Conservation (phyloP, 2,888 invertebrate genomes). For the Mesochorus sp. region DNA sequence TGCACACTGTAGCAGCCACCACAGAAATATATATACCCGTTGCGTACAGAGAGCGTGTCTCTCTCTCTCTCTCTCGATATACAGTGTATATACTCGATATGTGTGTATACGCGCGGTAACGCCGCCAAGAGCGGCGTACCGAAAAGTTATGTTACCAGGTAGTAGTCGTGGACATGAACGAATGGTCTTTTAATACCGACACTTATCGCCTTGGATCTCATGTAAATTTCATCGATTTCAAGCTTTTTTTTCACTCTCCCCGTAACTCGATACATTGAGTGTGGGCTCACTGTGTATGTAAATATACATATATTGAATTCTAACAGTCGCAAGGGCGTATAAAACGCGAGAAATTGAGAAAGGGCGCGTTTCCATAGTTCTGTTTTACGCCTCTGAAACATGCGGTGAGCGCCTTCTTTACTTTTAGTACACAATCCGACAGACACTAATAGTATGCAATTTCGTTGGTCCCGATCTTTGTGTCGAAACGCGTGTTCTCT, state of each 20-base stretch:
- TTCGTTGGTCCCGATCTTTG: too few species aligned
- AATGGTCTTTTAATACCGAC: conserved; percentile 61
- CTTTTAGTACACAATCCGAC: too few species aligned
- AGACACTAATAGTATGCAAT: too few species aligned
- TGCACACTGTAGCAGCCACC: conserved; percentile 18
- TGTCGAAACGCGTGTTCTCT: conserved; percentile 24
- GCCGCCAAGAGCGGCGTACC: conserved; percentile 29
- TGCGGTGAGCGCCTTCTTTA: too few species aligned
- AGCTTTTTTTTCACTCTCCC: conserved; percentile 30
- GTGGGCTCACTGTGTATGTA: conserved; percentile 12
- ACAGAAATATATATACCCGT: not conserved
- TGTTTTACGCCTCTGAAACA: too few species aligned
- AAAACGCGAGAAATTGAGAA: not conserved
- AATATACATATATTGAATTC: not conserved
- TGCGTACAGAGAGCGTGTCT: not conserved
- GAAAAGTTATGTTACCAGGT: conserved; percentile 60
- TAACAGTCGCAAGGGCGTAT: conserved; percentile 2
- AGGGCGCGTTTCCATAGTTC: too few species aligned
- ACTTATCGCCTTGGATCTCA: conserved; percentile 60
- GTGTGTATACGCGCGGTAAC: conserved; percentile 1
- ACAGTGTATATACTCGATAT: conserved; percentile 15
- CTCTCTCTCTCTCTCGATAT: too few species aligned
- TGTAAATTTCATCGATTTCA: conserved; percentile 61
- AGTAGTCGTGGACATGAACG: conserved; percentile 55
- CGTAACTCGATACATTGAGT: conserved; percentile 52